A percentile compares a stretch with the other conserved stretches of the same genome.
Evolutionary conservation across 2,113 vertebrate genomes (phyloP).

Genomic region (Gallinago paraguaiae): DNA sequence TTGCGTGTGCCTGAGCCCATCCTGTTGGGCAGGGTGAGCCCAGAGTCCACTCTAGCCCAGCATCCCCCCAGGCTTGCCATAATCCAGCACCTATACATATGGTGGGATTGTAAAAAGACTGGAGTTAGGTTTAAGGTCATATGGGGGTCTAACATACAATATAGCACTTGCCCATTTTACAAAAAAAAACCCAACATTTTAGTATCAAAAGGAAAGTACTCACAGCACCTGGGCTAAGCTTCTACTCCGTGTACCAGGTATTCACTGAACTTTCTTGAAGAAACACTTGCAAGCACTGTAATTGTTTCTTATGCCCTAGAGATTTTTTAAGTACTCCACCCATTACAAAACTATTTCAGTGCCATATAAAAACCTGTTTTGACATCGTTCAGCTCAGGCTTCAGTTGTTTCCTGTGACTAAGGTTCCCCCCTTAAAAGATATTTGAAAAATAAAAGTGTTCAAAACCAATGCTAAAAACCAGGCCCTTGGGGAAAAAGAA

Average conservation of each 20-base stretch:
- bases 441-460: neutral
- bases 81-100: neutral
- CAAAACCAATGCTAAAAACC: neutral
- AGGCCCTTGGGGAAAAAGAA: neutral
- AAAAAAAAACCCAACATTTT: neutral
- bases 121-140: neutral
- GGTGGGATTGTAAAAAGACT: neutral
- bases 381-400: neutral
- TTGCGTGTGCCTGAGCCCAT: neutral
- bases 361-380: neutral
- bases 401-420: neutral
- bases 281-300: neutral
- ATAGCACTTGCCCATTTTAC: neutral
- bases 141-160: neutral
- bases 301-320: neutral
- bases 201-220: neutral
- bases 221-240: neutral
- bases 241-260: neutral
- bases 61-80: neutral
- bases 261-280: neutral
- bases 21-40: neutral
- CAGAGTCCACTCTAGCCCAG: neutral
- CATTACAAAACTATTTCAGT: neutral
- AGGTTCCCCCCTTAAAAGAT: neutral
- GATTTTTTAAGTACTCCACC: neutral